phyloP scores from a whole-genome alignment of 30 jellyfish, hydroid and myxozoan species.

The Hydractinia symbiolongicarpus region DNA sequence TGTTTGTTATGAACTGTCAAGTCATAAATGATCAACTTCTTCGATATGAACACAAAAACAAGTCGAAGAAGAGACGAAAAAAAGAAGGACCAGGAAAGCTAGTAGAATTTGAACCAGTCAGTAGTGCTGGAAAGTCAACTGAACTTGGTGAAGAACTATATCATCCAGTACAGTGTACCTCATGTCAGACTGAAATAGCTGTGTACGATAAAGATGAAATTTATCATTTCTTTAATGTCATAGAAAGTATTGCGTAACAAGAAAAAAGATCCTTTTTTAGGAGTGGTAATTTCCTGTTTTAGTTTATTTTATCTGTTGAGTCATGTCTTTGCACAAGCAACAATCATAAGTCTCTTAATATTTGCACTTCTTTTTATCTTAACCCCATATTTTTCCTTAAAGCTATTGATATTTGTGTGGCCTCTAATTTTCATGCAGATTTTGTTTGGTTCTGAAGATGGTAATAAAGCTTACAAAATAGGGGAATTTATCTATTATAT shows the following conservation, averaged over 20 bases:
- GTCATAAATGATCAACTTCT: constrained; percentile 55
- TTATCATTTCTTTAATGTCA: constrained; percentile 73
- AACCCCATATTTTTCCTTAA: too few relatives aligned
- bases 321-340: too few relatives aligned
- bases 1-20: constrained; percentile 84
- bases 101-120: constrained; percentile 17
- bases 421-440: too few relatives aligned
- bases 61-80: constrained; percentile 36
- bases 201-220: constrained; percentile 87
- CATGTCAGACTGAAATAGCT: constrained; percentile 75
- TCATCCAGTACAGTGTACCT: constrained; percentile 70
- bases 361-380: too few relatives aligned
- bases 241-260: constrained; percentile 78
- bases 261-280: too few relatives aligned
- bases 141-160: constrained; percentile 29
- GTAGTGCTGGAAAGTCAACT: neutral
- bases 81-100: constrained; percentile 54
- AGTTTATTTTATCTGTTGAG: too few relatives aligned
- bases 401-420: too few relatives aligned
- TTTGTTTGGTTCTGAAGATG: too few relatives aligned
- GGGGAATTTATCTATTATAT: too few relatives aligned
- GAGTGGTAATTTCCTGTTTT: too few relatives aligned
- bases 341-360: too few relatives aligned
- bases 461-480: too few relatives aligned
- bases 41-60: constrained; percentile 55